These are phyloP conservation scores for Propithecus perrieri DNA, from an alignment of 2,797 vertebrate species.

Conservation along the genomic window DNA sequence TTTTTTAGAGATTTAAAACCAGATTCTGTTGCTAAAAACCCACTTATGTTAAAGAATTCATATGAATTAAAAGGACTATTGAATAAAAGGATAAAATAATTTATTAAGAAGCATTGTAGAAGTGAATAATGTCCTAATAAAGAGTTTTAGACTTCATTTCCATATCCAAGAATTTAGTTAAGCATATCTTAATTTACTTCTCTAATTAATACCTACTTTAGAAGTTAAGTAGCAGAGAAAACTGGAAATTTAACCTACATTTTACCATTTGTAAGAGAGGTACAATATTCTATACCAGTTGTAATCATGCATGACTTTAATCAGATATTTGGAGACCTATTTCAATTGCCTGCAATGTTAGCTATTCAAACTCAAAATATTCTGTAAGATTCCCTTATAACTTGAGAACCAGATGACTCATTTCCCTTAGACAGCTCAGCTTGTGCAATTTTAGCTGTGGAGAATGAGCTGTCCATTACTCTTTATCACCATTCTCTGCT, in stretches of 20 bases:
- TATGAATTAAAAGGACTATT: constrained; percentile 53
- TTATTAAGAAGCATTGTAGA: constrained; percentile 21
- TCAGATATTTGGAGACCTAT: constrained; percentile 35
- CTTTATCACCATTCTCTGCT: constrained; percentile 2
- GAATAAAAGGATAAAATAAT: constrained; percentile 42
- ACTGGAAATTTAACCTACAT: constrained; percentile 12
- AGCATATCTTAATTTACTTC: constrained; percentile 46
- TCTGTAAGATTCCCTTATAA: constrained; percentile 30
- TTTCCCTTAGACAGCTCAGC: constrained; percentile 40
- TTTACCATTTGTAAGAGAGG: constrained; percentile 27
- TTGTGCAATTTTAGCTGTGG: constrained; percentile 21
- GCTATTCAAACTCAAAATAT: constrained; percentile 46
- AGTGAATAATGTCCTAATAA: constrained; percentile 31
- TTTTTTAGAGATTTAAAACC: constrained; percentile 45
- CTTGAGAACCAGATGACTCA: constrained; percentile 40
- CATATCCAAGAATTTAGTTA: constrained; percentile 48
- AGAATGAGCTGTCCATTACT: constrained; percentile 11
- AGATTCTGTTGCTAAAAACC: constrained; percentile 3
- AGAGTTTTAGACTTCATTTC: constrained; percentile 47
- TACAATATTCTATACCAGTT: not conserved
- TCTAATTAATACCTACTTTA: constrained; percentile 35
- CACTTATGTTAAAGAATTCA: constrained; percentile 51
- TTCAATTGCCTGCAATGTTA: constrained; percentile 28
- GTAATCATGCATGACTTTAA: not conserved
- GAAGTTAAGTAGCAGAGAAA: constrained; percentile 26